Evolutionary conservation across 2,113 vertebrate genomes (phyloP).

Genomic region (Electrona antarctica): DNA sequence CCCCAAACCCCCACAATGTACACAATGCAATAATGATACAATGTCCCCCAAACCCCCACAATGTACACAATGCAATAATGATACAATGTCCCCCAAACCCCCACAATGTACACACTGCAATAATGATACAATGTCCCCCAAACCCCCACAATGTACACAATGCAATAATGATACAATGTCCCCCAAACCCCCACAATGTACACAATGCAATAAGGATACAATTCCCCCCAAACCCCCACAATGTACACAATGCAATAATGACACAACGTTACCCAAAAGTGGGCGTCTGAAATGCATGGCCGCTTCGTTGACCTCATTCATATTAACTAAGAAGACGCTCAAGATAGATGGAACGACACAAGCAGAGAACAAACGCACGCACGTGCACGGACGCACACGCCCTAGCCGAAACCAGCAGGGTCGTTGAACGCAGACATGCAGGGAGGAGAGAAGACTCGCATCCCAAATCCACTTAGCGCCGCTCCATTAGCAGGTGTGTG

Average conservation of each 20-base stretch:
- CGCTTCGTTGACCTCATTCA: conserved; percentile 42
- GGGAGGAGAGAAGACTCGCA: conserved; percentile 45
- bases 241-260: not conserved
- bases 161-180: too few relatives aligned
- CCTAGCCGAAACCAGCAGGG: conserved; percentile 47
- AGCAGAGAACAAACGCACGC: conserved; percentile 26
- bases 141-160: too few relatives aligned
- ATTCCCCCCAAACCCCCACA: too few relatives aligned
- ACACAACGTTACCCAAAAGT: conserved; percentile 36
- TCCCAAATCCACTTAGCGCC: conserved; percentile 67
- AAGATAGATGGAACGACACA: conserved; percentile 12
- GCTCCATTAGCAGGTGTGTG: conserved; percentile 43
- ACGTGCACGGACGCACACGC: conserved; percentile 13
- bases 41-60: too few relatives aligned
- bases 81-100: too few relatives aligned
- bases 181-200: not conserved
- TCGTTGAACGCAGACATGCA: conserved; percentile 52
- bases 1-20: too few relatives aligned
- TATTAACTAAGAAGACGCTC: conserved; percentile 53
- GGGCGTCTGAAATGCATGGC: conserved; percentile 11
- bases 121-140: too few relatives aligned
- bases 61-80: too few relatives aligned
- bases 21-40: too few relatives aligned
- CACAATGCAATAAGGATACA: not conserved
- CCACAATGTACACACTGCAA: too few relatives aligned